Percentiles rank a stretch among this genome's conserved stretches.
These are phyloP conservation scores for Cephus pygmeus DNA, from an alignment of 2,888 invertebrate species.

Conservation along the genomic window DNA sequence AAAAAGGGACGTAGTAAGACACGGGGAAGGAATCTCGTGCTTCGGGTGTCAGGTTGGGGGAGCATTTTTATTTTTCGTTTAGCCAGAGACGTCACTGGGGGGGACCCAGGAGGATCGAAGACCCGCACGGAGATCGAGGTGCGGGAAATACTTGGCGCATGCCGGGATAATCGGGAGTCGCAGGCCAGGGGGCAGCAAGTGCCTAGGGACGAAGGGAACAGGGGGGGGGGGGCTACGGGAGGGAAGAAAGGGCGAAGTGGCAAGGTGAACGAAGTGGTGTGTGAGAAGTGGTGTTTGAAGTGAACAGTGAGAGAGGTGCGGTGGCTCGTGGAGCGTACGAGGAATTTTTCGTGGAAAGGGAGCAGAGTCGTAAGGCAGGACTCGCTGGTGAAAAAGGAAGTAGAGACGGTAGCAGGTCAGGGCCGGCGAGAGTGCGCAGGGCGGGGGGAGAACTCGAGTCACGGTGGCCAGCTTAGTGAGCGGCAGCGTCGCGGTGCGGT, in stretches of 20 bases:
- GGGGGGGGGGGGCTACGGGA: background rate
- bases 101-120: background rate
- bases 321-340: background rate
- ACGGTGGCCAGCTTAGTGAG: slow-evolving; percentile 63
- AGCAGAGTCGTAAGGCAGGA: background rate
- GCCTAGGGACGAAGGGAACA: background rate
- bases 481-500: slow-evolving; percentile 60
- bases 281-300: slow-evolving; percentile 25
- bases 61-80: background rate
- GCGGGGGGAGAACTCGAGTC: slow-evolving; percentile 29
- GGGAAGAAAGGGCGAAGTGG: slow-evolving; percentile 3
- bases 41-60: background rate
- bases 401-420: slow-evolving; percentile 11
- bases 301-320: slow-evolving; percentile 10
- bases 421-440: slow-evolving; percentile 7
- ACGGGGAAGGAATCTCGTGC: background rate
- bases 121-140: slow-evolving; percentile 3
- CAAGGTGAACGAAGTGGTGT: background rate
- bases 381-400: background rate
- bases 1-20: background rate
- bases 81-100: background rate
- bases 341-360: background rate
- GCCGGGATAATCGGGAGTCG: background rate
- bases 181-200: background rate
- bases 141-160: slow-evolving; percentile 6